Base-by-base conservation (phyloP, 2,888 invertebrate species). In the Achlya flavicornis region DNA sequence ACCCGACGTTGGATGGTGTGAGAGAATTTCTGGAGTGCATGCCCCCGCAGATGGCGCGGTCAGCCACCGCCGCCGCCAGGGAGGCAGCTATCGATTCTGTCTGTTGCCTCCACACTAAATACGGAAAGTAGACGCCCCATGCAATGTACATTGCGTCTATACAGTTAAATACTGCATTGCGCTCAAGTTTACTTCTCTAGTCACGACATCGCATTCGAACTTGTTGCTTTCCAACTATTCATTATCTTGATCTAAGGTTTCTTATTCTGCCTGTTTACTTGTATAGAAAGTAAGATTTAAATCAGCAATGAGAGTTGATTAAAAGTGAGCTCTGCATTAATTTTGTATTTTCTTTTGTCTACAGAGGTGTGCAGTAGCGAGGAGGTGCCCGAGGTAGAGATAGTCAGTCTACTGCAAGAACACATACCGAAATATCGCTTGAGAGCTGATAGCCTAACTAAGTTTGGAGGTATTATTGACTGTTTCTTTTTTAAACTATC, bases 381-480 rank as follows among this genome's bases (percentile, higher is more conserved):
- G 89, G 96, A 98, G 92, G 95, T 98, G 91, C 97, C 98, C 71
- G 99, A 99, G 95, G 98, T 99, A 84, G 98, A 99, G 94, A 98
- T 99, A 84, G 97, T 99, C 91, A 98, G 98, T 90, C 95, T 99
- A 77, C 95, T 99, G 77, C 97, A 98, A 94, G 98, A 99, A 91
- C 97, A 98, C 92, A 98, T 99, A 89, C 99, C 99, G 63, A 96
- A 97, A 86, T 99, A 99, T 93, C 97, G 96, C 85, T 95, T 99
- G 70, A 96, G 99, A 87, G 98, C 98, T 65, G 99, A 99, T 94
- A 97, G 97, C 76, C 95, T 98, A 78, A 98, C 98, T 57, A 95
- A 97, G 89, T 99, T 99, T 93, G 96, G 97, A 94, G 98, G 98
- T 96, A 92, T 41, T 26, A 8, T 59, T 6, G 7, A 38, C 38